A percentile compares a stretch with the other conserved stretches of the same genome.
These are phyloP conservation scores for Caenorhabditis tropicalis DNA, from an alignment of 1,140 invertebrate species.

Conservation along the genomic window DNA sequence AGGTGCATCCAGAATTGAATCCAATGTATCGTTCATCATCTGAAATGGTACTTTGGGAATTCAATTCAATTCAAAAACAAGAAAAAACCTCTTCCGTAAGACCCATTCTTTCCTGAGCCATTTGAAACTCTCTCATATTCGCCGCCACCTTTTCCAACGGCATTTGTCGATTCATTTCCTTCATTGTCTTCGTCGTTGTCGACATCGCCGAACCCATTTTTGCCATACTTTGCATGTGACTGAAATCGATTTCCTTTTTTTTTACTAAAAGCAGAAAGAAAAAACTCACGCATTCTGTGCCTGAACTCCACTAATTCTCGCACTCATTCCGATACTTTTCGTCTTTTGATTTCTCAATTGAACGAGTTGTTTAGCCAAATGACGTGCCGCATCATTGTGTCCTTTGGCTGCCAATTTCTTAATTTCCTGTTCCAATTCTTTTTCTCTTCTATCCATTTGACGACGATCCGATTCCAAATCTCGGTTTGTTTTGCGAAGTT, in stretches of 20 bases:
- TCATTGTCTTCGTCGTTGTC: conserved; percentile 82
- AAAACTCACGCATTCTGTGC: conserved; percentile 79
- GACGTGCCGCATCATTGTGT: conserved; percentile 79
- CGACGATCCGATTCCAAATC: conserved; percentile 83
- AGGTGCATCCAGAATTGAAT: conserved; percentile 86
- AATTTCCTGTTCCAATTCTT: conserved; percentile 87
- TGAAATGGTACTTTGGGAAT: neutral
- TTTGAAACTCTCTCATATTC: conserved; percentile 83
- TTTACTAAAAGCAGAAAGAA: too few relatives aligned
- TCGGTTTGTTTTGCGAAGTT: conserved; percentile 81
- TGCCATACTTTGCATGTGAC: conserved; percentile 85
- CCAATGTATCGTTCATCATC: conserved; percentile 89
- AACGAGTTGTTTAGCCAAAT: conserved; percentile 87
- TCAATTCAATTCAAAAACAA: neutral
- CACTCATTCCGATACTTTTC: conserved; percentile 80
- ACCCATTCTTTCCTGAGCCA: conserved; percentile 85
- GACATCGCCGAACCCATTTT: conserved; percentile 86
- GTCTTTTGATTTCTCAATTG: conserved; percentile 86
- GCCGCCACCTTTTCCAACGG: conserved; percentile 84
- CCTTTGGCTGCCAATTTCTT: conserved; percentile 86
- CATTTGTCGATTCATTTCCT: conserved; percentile 85
- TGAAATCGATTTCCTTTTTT: too few relatives aligned
- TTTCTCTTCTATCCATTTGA: conserved; percentile 85
- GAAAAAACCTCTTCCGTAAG: conserved; percentile 83
- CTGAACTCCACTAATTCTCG: conserved; percentile 80